phyloP scores from a whole-genome alignment of 2,888 invertebrate genomes.

The Xestia rhomboidea region DNA sequence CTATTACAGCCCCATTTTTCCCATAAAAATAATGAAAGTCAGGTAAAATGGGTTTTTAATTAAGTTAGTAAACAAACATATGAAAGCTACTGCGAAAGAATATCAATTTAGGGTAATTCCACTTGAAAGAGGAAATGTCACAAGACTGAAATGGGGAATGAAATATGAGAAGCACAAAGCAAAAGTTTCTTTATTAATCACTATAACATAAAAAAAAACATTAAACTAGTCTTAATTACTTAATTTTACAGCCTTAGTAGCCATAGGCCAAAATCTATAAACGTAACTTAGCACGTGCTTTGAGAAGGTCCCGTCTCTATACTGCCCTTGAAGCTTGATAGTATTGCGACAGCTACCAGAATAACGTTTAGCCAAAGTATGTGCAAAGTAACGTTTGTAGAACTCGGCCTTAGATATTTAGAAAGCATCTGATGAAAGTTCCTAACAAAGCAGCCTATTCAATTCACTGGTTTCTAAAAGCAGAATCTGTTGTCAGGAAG shows the following conservation, averaged over 20 bases:
- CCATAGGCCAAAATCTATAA: background rate
- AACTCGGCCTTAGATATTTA: background rate
- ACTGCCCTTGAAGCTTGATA: background rate
- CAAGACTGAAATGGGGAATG: conserved; percentile 51
- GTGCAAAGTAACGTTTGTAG: background rate
- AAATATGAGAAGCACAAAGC: conserved; percentile 69
- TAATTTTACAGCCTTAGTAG: background rate
- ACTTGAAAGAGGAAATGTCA: conserved; percentile 6
- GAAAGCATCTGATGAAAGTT: background rate
- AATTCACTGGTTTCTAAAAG: background rate
- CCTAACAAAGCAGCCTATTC: background rate
- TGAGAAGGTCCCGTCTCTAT: background rate
- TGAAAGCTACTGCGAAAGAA: conserved; percentile 6
- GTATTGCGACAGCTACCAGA: background rate
- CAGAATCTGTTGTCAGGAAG: background rate
- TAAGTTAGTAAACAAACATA: conserved; percentile 29
- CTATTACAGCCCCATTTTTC: background rate
- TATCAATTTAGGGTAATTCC: background rate
- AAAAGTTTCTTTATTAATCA: conserved; percentile 42
- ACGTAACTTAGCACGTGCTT: background rate
- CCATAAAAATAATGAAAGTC: background rate
- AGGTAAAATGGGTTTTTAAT: conserved; percentile 17
- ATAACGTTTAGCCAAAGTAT: background rate
- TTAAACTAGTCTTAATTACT: background rate
- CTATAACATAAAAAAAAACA: background rate